Evolutionary conservation across 2,797 vertebrate species (phyloP).

Genomic region (Perodicticus potto): DNA sequence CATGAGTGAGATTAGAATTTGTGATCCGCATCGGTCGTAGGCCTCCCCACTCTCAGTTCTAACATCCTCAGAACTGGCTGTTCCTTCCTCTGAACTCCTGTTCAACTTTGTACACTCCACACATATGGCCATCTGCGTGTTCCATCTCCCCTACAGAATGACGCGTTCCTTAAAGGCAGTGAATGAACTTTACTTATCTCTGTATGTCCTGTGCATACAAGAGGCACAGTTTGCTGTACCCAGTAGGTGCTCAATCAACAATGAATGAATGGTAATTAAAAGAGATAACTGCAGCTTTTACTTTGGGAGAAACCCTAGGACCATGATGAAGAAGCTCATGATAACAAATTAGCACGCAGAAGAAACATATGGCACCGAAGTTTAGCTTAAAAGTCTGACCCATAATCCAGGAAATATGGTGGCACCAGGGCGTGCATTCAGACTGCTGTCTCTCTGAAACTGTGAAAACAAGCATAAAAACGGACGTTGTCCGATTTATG

Average conservation of each 20-base stretch:
- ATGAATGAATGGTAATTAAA: conserved; percentile 8
- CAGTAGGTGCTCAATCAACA: conserved; percentile 25
- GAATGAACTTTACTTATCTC: not conserved
- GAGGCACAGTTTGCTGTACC: not conserved
- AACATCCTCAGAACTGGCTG: not conserved
- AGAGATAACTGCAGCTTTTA: conserved; percentile 13
- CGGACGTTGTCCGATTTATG: not conserved
- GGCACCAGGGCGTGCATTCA: not conserved
- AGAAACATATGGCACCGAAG: conserved; percentile 32
- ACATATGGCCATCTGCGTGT: not conserved
- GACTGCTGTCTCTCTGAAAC: not conserved
- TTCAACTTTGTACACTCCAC: not conserved
- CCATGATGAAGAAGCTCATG: not conserved
- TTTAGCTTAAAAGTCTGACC: conserved; percentile 31
- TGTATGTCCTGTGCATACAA: not conserved
- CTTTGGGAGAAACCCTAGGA: conserved; percentile 4
- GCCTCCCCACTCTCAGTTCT: too few relatives aligned
- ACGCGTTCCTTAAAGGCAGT: conserved; percentile 2
- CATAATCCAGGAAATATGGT: conserved; percentile 53
- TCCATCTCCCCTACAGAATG: not conserved
- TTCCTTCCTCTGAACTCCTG: not conserved
- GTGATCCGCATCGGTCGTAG: not conserved
- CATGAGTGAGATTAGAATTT: not conserved
- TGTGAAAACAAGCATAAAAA: conserved; percentile 5
- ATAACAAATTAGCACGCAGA: conserved; percentile 14